These are phyloP conservation scores for Platycheirus albimanus DNA, from an alignment of 2,888 invertebrate genomes.

Conservation along the genomic window DNA sequence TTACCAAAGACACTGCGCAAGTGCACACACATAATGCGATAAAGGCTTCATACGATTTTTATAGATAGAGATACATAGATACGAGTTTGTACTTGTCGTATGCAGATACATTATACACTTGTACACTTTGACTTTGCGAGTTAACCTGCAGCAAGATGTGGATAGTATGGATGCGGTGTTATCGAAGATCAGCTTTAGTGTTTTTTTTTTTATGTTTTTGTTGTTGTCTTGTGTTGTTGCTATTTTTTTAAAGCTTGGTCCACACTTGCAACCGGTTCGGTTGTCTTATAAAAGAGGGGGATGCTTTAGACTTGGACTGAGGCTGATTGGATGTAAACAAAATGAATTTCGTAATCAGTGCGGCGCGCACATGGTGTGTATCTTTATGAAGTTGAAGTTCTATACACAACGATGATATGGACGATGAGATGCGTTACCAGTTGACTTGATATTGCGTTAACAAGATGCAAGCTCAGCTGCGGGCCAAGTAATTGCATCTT, in stretches of 20 bases:
- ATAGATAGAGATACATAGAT: slow-evolving; percentile 44
- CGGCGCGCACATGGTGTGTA: slow-evolving; percentile 50
- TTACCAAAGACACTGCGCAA: slow-evolving; percentile 53
- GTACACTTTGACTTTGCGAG: slow-evolving; percentile 68
- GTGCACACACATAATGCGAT: slow-evolving; percentile 58
- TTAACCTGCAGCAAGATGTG: slow-evolving; percentile 53
- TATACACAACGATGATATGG: slow-evolving; percentile 9
- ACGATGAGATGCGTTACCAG: slow-evolving; percentile 41
- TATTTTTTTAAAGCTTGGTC: slow-evolving; percentile 36
- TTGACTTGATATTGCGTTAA: slow-evolving; percentile 42
- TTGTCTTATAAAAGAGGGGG: background rate
- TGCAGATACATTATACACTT: slow-evolving; percentile 71
- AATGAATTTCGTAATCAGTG: slow-evolving; percentile 63
- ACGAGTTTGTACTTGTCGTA: slow-evolving; percentile 29
- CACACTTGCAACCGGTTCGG: slow-evolving; percentile 50
- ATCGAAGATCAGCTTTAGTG: slow-evolving; percentile 54
- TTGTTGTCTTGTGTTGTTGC: no score
- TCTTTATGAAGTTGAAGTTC: slow-evolving; percentile 4
- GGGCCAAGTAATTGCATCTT: slow-evolving; percentile 61
- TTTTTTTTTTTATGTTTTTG: slow-evolving; percentile 1
- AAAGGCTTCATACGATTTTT: slow-evolving; percentile 49
- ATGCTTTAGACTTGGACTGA: background rate
- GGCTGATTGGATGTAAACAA: slow-evolving; percentile 65
- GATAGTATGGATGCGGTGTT: slow-evolving; percentile 65
- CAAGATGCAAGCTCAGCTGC: slow-evolving; percentile 48